phyloP scores from a whole-genome alignment of 1,140 invertebrate genomes.

The Intoshia linei region DNA sequence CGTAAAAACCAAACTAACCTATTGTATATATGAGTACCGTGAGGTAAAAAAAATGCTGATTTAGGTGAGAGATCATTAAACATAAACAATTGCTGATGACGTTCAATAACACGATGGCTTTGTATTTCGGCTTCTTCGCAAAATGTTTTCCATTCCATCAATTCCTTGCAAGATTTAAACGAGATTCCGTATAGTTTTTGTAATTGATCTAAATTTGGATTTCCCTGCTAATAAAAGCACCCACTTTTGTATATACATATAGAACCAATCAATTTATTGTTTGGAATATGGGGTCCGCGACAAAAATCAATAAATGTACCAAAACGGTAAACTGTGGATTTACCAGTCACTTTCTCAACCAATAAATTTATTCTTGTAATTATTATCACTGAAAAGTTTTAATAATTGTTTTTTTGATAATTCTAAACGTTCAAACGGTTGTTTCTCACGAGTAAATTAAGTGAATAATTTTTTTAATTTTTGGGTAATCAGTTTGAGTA shows the following conservation, averaged over 20 bases:
- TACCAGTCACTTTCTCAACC: no score
- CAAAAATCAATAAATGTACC: conserved; percentile 86
- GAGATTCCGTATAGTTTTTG: conserved; percentile 89
- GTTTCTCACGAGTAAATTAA: conserved; percentile 27
- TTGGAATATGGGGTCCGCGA: conserved; percentile 67
- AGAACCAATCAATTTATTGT: conserved; percentile 31
- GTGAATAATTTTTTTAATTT: conserved; percentile 54
- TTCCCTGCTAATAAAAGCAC: conserved; percentile 85
- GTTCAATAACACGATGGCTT: conserved; percentile 76
- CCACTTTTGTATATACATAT: conserved; percentile 33
- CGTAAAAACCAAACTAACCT: conserved; percentile 40
- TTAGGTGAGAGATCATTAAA: conserved; percentile 91
- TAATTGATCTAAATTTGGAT: conserved; percentile 56
- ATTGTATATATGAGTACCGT: conserved; percentile 84
- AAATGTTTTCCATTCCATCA: conserved; percentile 86
- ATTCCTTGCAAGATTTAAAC: conserved; percentile 68
- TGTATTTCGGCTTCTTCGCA: conserved; percentile 90
- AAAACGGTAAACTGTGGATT: no score
- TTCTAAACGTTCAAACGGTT: conserved; percentile 74
- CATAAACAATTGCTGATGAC: conserved; percentile 84
- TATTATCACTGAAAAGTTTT: no score
- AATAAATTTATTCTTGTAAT: no score
- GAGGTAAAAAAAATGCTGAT: conserved; percentile 82
- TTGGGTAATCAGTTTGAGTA: conserved; percentile 48
- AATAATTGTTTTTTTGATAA: conserved; percentile 69